Evolutionary conservation across 2,888 invertebrate genomes (phyloP).

Genomic region (Camponotus fellah): DNA sequence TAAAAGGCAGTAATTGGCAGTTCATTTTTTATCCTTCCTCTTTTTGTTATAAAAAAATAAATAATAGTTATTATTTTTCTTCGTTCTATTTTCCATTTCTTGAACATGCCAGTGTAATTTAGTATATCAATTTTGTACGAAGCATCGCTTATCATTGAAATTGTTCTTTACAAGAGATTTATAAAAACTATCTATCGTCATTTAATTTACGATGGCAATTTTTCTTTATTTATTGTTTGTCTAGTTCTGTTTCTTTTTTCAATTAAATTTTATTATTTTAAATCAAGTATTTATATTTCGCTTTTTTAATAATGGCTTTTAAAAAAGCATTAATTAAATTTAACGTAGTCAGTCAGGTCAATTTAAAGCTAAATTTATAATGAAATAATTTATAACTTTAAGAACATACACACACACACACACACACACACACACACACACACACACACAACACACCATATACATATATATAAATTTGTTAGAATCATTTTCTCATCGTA

Average conservation of each 20-base stretch:
- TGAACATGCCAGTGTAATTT: neutral
- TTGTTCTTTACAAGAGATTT: neutral
- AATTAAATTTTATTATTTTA: constrained; percentile 1
- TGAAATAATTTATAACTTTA: neutral
- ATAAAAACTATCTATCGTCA: neutral
- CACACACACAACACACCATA: too few relatives aligned
- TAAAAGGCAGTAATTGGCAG: constrained; percentile 10
- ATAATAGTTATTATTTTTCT: neutral
- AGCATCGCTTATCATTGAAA: neutral
- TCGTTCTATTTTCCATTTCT: neutral
- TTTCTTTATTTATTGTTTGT: neutral
- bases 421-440: neutral
- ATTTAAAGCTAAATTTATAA: neutral
- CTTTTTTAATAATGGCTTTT: neutral
- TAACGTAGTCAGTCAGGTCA: neutral
- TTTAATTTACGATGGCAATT: neutral
- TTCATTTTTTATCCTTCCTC: neutral
- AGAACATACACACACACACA: neutral
- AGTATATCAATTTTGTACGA: neutral
- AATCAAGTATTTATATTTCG: neutral
- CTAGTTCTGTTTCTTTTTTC: neutral
- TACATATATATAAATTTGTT: neutral
- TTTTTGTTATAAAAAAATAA: neutral
- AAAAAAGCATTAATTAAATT: neutral
- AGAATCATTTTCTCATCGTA: neutral